phyloP scores from a whole-genome alignment of 2,888 invertebrate species.

The Saturnia japonica region DNA sequence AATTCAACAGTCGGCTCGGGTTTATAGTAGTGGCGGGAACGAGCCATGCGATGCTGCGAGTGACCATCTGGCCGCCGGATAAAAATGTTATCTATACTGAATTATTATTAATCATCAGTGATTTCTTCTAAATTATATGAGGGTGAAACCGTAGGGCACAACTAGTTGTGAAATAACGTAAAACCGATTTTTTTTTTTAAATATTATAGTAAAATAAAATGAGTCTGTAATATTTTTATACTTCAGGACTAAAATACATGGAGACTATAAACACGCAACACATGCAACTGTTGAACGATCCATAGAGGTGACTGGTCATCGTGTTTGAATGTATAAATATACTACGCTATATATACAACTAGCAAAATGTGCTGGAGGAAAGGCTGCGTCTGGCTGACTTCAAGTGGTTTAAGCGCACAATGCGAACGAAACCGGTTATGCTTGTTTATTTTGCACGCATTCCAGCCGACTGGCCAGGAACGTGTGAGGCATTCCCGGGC shows the following conservation, averaged over 20 bases:
- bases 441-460: conserved; percentile 82
- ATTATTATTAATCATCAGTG: too few species aligned
- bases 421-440: conserved; percentile 71
- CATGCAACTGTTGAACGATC: conserved; percentile 8
- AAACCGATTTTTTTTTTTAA: neutral
- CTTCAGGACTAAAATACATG: neutral
- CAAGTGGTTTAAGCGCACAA: conserved; percentile 63
- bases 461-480: conserved; percentile 69
- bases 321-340: conserved; percentile 30
- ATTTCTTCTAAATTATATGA: too few species aligned
- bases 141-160: too few species aligned
- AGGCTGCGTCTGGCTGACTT: conserved; percentile 58
- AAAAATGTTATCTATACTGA: too few species aligned
- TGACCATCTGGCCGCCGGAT: too few species aligned
- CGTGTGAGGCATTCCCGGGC: conserved; percentile 69
- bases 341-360: conserved; percentile 38
- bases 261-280: conserved; percentile 8
- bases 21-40: too few species aligned
- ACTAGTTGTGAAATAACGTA: too few species aligned
- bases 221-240: neutral
- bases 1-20: too few species aligned
- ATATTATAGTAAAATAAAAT: neutral
- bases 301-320: conserved; percentile 34
- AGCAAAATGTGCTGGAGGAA: conserved; percentile 53
- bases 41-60: too few species aligned